Conservation (phyloP, 2,797 vertebrate genomes). For the Bufotes viridis region DNA sequence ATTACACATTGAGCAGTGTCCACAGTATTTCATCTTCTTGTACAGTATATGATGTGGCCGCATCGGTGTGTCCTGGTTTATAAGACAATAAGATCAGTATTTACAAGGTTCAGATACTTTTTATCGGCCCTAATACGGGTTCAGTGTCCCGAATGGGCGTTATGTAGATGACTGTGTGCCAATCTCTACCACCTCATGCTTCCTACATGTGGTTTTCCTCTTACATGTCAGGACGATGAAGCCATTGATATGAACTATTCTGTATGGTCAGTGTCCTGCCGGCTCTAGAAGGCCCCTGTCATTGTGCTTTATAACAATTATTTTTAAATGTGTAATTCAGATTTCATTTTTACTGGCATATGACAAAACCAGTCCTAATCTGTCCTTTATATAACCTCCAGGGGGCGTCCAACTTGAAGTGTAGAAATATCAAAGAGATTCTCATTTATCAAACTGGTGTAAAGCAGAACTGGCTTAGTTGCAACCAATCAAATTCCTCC, state of each 20-base stretch:
- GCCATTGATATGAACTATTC: no score
- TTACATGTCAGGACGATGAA: background rate
- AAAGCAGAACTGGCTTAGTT: no score
- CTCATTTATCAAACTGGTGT: no score
- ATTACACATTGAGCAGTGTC: background rate
- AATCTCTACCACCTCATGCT: background rate
- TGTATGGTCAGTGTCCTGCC: background rate
- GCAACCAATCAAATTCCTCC: no score
- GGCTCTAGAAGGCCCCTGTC: background rate
- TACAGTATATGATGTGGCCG: constrained; percentile 18
- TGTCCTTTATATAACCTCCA: background rate
- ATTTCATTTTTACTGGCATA: background rate
- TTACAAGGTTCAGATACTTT: background rate
- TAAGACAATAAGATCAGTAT: background rate
- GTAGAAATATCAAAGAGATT: background rate
- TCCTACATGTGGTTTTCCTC: background rate
- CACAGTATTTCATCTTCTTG: constrained; percentile 12
- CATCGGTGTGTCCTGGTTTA: background rate
- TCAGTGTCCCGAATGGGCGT: background rate
- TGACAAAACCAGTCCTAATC: background rate
- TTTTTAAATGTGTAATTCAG: background rate
- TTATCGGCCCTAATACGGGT: background rate
- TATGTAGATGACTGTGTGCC: background rate
- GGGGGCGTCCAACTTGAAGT: background rate
- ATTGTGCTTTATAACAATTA: background rate